A percentile compares a stretch with the other conserved stretches of the same genome.
Evolutionary conservation across 2,113 vertebrate genomes (phyloP).

Genomic region (Crypturellus undulatus): DNA sequence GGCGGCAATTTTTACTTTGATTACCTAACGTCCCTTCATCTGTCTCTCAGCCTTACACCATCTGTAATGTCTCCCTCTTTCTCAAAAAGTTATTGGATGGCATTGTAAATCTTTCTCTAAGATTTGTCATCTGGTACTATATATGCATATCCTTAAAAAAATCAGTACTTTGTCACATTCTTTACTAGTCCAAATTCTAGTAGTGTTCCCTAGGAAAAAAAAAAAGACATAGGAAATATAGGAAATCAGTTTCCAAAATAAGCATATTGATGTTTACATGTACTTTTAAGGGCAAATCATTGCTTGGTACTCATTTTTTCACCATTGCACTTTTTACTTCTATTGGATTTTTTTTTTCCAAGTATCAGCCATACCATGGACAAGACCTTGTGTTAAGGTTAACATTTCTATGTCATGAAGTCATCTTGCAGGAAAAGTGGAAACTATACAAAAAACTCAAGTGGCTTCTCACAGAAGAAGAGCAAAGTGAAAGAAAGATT

Average conservation of each 20-base stretch:
- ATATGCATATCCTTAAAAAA: not conserved
- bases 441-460: not conserved
- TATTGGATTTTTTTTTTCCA: not conserved
- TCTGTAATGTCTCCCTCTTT: constrained; percentile 35
- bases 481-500: not conserved
- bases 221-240: not conserved
- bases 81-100: constrained; percentile 45
- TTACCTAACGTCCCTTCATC: constrained; percentile 68
- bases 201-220: not conserved
- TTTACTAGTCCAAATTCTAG: not conserved
- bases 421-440: not conserved
- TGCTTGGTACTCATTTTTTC: not conserved
- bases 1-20: constrained; percentile 74
- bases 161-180: not conserved
- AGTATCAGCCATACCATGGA: not conserved
- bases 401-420: not conserved
- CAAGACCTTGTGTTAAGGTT: not conserved
- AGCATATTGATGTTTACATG: not conserved
- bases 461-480: not conserved
- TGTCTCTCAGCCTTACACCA: constrained; percentile 62
- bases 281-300: not conserved
- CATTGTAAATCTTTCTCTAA: constrained; percentile 11
- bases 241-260: not conserved
- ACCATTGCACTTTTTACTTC: not conserved
- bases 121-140: not conserved